Percentiles rank a stretch among this genome's conserved stretches.
Conservation (phyloP, 2,888 invertebrate species). For the Venustoraphidia nigricollis region DNA sequence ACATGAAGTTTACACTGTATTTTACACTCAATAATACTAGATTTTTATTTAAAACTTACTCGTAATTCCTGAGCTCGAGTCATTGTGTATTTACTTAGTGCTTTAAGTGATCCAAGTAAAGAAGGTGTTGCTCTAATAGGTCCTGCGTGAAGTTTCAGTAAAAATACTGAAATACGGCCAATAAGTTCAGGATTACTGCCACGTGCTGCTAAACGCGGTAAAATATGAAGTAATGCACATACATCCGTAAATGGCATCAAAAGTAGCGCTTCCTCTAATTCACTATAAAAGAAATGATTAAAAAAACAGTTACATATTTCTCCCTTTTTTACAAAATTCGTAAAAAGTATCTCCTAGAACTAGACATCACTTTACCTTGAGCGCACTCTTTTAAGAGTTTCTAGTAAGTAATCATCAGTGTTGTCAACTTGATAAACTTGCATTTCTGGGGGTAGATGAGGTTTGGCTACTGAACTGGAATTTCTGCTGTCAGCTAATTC, state of each 20-base stretch:
- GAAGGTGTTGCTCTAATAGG: conserved; percentile 60
- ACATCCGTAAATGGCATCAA: conserved; percentile 73
- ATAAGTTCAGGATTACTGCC: conserved; percentile 63
- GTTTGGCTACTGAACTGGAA: conserved; percentile 17
- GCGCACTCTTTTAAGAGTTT: conserved; percentile 62
- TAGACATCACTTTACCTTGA: conserved; percentile 46
- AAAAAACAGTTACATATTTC: background rate
- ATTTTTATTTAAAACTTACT: conserved; percentile 28
- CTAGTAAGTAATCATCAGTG: conserved; percentile 65
- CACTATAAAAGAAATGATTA: conserved; percentile 38
- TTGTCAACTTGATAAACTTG: conserved; percentile 57
- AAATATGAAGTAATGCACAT: conserved; percentile 55
- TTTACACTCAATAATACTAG: background rate
- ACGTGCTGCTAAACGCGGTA: conserved; percentile 51
- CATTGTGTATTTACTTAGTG: conserved; percentile 41
- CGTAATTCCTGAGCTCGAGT: conserved; percentile 41
- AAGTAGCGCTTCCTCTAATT: conserved; percentile 78
- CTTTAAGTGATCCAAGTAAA: conserved; percentile 47
- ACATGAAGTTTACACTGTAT: too few relatives aligned
- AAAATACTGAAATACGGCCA: conserved; percentile 59
- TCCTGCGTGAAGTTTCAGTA: conserved; percentile 59
- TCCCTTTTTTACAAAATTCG: conserved; percentile 1
- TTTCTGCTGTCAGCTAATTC: conserved; percentile 32
- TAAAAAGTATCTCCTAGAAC: conserved; percentile 6
- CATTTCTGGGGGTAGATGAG: conserved; percentile 62